Conservation (phyloP, 2,113 vertebrate species). For the Desmodus rotundus region DNA sequence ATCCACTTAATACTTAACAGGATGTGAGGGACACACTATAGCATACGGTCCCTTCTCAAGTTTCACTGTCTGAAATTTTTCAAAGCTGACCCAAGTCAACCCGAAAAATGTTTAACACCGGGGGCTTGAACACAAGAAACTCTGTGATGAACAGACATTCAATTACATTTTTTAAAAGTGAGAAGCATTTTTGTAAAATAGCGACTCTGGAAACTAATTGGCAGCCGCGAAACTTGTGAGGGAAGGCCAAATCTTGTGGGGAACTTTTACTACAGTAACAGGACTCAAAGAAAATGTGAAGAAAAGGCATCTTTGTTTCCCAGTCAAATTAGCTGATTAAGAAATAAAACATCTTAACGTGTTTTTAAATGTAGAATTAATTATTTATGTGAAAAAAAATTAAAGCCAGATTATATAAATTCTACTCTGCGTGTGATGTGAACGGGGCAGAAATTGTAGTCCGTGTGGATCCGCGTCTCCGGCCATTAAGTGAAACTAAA, state of each 20-base stretch:
- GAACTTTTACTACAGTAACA: slow-evolving; percentile 83
- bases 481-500: slow-evolving; percentile 78
- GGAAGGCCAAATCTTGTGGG: slow-evolving; percentile 80
- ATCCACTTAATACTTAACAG: slow-evolving; percentile 84
- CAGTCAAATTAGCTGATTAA: slow-evolving; percentile 85
- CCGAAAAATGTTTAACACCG: slow-evolving; percentile 81
- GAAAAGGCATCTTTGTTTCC: slow-evolving; percentile 86
- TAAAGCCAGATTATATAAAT: slow-evolving; percentile 79
- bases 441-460: slow-evolving; percentile 78
- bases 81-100: slow-evolving; percentile 85
- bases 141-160: slow-evolving; percentile 86
- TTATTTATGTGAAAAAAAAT: slow-evolving; percentile 83
- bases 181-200: slow-evolving; percentile 83
- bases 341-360: slow-evolving; percentile 84
- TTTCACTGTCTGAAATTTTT: slow-evolving; percentile 83
- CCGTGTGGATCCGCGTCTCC: slow-evolving; percentile 72
- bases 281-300: slow-evolving; percentile 79
- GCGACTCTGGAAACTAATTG: slow-evolving; percentile 84
- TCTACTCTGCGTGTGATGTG: slow-evolving; percentile 77
- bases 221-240: slow-evolving; percentile 79
- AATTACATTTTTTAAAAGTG: slow-evolving; percentile 82
- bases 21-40: slow-evolving; percentile 78
- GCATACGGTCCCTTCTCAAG: slow-evolving; percentile 79
- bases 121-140: slow-evolving; percentile 81
- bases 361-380: slow-evolving; percentile 84